Evolutionary conservation across 2,113 vertebrate species (phyloP), one percentile per base, ranked within the genome.

Genomic region (Eubucco bourcierii): DNA sequence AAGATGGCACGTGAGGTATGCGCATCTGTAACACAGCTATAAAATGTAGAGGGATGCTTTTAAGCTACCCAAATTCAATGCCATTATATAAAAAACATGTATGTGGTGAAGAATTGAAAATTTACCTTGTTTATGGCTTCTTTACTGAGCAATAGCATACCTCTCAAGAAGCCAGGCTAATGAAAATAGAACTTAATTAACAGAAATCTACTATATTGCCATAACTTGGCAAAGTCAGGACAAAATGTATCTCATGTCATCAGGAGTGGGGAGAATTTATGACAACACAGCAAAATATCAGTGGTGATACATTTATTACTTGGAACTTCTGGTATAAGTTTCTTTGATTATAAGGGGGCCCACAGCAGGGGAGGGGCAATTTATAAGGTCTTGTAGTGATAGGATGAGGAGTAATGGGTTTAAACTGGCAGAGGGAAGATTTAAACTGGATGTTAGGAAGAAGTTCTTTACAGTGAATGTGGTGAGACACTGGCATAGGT

Each of bases 71-170:
- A 72, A 2, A 14, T 7, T 63, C 34, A 37, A 4, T 65, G 27
- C 0, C 12, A 10, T 56, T 29, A 12, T n/a, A 66, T 16, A 9
- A 67, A 77, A 77, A 33, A 52, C 6, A 4, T 41, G 5, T 31
- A 64, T 0, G 0, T 28, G 23, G 15, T 41, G 44, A 87, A 78
- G 21, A 90, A 59, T 12, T 66, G 68, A 77, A 79, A 93, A 71
- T 8, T 72, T 74, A 41, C 7, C 17, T 71, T 86, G 13, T 50
- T 53, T 23, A 33, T 61, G 9, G 72, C 17, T 58, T 6, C n/a
- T 58, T 50, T 61, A 12, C 3, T 0, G 2, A 58, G 15, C 13
- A 70, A 31, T 1, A 71, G 9, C 1, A 0, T 17, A 31, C 1
- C 11, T 64, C 41, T 67, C 1, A 1, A 39, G 41, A 71, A 8